phyloP scores from a whole-genome alignment of 64 coral and sea anemone genomes.

The Acropora yongei region DNA sequence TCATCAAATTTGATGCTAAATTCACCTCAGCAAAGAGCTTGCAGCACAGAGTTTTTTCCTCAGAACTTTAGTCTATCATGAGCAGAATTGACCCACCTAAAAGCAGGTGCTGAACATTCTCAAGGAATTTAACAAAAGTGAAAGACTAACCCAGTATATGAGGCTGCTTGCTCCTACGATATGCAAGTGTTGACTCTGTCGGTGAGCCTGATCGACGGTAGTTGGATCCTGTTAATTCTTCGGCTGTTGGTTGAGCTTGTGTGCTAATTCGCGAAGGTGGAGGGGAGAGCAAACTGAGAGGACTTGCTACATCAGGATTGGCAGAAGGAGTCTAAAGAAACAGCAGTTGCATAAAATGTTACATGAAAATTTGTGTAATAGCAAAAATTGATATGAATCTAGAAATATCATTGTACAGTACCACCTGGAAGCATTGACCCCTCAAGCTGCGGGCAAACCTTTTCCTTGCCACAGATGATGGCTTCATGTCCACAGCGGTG shows the following conservation, averaged over 20 bases:
- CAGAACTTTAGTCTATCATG: no score
- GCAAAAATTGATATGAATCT: no score
- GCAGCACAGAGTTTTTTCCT: no score
- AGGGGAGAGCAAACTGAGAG: constrained; percentile 66
- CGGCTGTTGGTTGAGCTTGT: constrained; percentile 73
- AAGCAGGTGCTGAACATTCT: neutral
- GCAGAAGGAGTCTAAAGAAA: constrained; percentile 30
- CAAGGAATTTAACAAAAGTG: neutral
- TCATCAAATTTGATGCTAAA: no score
- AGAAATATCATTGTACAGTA: no score
- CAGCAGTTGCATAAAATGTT: constrained; percentile 1
- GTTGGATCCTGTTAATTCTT: constrained; percentile 77
- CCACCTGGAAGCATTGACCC: no score
- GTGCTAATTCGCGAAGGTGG: constrained; percentile 76
- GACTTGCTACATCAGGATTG: constrained; percentile 43
- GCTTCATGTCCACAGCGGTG: no score
- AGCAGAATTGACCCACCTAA: no score
- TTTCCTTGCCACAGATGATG: no score
- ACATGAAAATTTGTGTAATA: neutral
- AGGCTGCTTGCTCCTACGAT: constrained; percentile 22
- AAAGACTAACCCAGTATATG: constrained; percentile 64
- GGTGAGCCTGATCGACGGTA: constrained; percentile 68
- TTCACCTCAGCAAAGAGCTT: no score
- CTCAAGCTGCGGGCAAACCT: no score
- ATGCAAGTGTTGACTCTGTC: constrained; percentile 15